Base-by-base conservation (phyloP, 2,797 vertebrate genomes). In the Carduelis carduelis region DNA sequence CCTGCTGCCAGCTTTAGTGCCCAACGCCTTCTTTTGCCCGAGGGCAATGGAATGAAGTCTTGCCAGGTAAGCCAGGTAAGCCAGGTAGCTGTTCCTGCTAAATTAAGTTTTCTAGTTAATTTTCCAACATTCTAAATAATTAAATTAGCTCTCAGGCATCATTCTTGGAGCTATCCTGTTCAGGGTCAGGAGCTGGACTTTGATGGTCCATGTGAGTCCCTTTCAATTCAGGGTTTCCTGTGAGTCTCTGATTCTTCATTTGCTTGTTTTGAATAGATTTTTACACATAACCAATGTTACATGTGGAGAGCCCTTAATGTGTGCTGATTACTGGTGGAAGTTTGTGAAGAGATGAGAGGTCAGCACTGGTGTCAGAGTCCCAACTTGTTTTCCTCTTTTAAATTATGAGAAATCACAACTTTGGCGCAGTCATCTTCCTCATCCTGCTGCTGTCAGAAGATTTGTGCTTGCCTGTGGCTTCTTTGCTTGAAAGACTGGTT, bases 1-100 rank as follows among this genome's bases (percentile, higher is more conserved):
- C 34, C 37, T 77, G 66, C 74, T 90, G 83, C 90, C 78, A 83
- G 59, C 23, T 89, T 87, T 82, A 63, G 12, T 39, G 64, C 28
- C 52, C 74, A 49, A 35, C 1, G 5, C 70, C 81, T 63, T 43
- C 24, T 19, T 55, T 52, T 80, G 70, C 74, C 77, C 82, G 66
- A 56, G 50, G 43, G n/a, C 26, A 56, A 26, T 0, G 1, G 44
- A 79, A 16, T 39, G 52, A 39, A 70, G n/a, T 20, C 34, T 81
- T 82, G 20, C 11, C 64, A 74, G 68, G 46, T 89, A 68, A 56
- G n/a, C 22, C 55, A 56, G 55, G 53, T 56, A 34, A 34, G n/a
- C 6, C 47, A 89, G 35, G 74, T 78, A 57, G 24, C 30, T 76
- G 53, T 14, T 78, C 26, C 14, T 63, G 19, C 19, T 77, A 39